Conservation (phyloP, 2,113 vertebrate genomes). For the Sinocyclocheilus rhinocerous region DNA sequence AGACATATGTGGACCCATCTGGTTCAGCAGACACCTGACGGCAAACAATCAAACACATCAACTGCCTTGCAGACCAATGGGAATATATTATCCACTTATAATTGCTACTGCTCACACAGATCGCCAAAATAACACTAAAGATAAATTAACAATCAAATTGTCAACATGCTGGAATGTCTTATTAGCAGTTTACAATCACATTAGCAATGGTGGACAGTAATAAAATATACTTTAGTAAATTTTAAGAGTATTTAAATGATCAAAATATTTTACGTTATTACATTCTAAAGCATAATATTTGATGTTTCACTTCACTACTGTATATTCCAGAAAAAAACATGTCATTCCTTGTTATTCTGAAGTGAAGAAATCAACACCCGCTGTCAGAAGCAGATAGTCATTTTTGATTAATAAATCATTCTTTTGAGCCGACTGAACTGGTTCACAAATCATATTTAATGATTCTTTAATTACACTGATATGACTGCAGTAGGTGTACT, state of each 20-base stretch:
- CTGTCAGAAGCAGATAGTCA: neutral
- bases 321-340: neutral
- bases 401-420: neutral
- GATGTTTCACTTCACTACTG: neutral
- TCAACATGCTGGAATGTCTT: neutral
- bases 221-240: neutral
- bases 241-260: too few relatives aligned
- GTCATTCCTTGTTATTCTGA: neutral
- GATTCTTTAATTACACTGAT: neutral
- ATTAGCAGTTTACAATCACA: neutral
- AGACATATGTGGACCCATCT: conserved; percentile 95
- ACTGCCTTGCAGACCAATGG: too few relatives aligned
- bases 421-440: neutral
- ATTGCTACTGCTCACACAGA: neutral
- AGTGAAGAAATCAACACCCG: neutral
- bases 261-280: neutral
- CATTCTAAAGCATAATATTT: neutral
- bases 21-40: conserved; percentile 93
- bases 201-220: neutral
- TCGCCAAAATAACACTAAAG: neutral
- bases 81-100: neutral
- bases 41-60: neutral
- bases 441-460: neutral
- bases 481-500: neutral
- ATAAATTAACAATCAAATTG: neutral